Conservation (phyloP, 2,888 invertebrate genomes). For the Polydrusus cervinus region DNA sequence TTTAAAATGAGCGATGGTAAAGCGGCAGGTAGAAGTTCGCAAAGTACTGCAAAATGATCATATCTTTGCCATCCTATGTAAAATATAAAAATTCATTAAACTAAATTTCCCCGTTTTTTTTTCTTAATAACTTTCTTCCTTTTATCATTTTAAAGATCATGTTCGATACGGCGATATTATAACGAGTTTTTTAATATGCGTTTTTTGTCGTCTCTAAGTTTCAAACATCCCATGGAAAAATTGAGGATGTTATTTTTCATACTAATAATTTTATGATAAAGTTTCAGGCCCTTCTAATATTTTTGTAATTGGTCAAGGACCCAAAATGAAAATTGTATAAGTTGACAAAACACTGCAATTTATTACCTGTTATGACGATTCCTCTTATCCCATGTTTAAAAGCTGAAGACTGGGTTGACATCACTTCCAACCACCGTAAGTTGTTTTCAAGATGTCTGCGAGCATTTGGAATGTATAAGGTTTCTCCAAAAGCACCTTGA, state of each 20-base stretch:
- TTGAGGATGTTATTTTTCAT: no score
- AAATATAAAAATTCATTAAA: neutral
- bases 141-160: no score
- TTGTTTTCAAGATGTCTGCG: constrained; percentile 82
- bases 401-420: constrained; percentile 75
- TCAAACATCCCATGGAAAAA: no score
- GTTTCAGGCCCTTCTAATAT: no score
- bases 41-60: constrained; percentile 83
- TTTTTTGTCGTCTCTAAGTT: no score
- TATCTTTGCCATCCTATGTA: constrained; percentile 73
- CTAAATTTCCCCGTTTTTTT: no score
- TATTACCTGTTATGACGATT: constrained; percentile 72
- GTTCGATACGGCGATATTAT: no score
- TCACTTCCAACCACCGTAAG: constrained; percentile 80
- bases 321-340: no score
- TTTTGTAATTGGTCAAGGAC: no score
- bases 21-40: constrained; percentile 79
- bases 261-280: no score
- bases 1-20: constrained; percentile 78
- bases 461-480: constrained; percentile 78
- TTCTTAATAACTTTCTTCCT: no score
- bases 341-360: neutral
- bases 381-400: constrained; percentile 74
- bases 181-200: no score
- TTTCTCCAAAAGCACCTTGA: constrained; percentile 80